phyloP scores from a whole-genome alignment of 2,888 invertebrate species.

The Apotomis turbidana region DNA sequence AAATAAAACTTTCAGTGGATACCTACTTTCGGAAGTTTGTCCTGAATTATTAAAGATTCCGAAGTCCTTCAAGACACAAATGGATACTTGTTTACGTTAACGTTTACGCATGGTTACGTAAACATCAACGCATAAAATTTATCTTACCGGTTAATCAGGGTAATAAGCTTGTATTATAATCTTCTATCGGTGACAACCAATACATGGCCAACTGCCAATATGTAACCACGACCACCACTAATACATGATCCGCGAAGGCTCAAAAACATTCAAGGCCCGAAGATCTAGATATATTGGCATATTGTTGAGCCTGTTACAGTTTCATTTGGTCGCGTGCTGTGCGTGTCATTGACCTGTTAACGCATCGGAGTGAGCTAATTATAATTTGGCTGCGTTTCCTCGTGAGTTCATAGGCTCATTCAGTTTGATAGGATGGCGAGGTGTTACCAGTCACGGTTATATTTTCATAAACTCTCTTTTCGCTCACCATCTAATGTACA shows the following conservation, averaged over 20 bases:
- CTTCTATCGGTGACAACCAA: constrained; percentile 48
- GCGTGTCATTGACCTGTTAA: constrained; percentile 79
- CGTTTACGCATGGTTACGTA: constrained; percentile 1
- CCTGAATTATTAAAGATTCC: constrained; percentile 11
- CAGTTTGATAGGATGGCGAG: constrained; percentile 9
- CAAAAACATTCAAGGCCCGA: constrained; percentile 29
- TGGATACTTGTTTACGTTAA: not conserved
- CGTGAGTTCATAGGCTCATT: constrained; percentile 49
- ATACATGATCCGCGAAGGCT: constrained; percentile 48
- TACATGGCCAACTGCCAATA: constrained; percentile 64
- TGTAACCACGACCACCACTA: constrained; percentile 54
- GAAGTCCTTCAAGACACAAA: not conserved
- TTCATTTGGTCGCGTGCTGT: constrained; percentile 60
- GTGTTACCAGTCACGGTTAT: constrained; percentile 22
- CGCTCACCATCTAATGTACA: constrained; percentile 25
- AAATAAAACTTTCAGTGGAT: constrained; percentile 17
- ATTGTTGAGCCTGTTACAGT: constrained; percentile 53
- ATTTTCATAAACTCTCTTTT: constrained; percentile 28
- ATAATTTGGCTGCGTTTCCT: constrained; percentile 71
- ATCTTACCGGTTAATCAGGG: constrained; percentile 23
- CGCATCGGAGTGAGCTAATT: constrained; percentile 76
- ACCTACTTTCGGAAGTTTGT: constrained; percentile 16
- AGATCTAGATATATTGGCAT: constrained; percentile 56
- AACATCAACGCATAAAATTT: constrained; percentile 3
- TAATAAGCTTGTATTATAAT: constrained; percentile 7